A percentile compares a stretch with the other conserved stretches of the same genome.
phyloP scores from a whole-genome alignment of 2,113 vertebrate genomes.

The Phrynosoma blainvillii region DNA sequence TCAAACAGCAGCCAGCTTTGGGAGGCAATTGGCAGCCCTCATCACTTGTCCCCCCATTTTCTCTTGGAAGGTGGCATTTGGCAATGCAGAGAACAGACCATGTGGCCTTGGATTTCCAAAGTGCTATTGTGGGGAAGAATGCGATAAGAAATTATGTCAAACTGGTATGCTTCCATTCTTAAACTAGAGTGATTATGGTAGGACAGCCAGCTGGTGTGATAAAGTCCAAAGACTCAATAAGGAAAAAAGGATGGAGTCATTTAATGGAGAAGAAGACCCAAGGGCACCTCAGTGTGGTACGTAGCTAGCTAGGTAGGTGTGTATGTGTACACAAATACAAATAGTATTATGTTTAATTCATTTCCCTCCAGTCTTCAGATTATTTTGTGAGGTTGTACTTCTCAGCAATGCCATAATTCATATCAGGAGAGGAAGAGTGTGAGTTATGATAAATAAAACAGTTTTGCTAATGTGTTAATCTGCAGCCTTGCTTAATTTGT shows the following conservation, averaged over 20 bases:
- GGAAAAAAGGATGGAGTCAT: background rate
- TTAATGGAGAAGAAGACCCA: background rate
- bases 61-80: too few species aligned
- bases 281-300: background rate
- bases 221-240: background rate
- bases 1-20: too few species aligned
- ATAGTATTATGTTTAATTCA: slow-evolving; percentile 15
- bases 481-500: slow-evolving; percentile 79
- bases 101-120: too few species aligned
- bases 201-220: too few species aligned
- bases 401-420: slow-evolving; percentile 68
- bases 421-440: slow-evolving; percentile 62
- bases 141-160: too few species aligned
- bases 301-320: too few species aligned
- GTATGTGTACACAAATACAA: background rate
- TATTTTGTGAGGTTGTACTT: slow-evolving; percentile 57
- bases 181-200: too few species aligned
- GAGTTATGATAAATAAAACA: slow-evolving; percentile 70
- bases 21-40: too few species aligned
- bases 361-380: slow-evolving; percentile 55
- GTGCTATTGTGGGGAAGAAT: too few species aligned
- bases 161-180: too few species aligned
- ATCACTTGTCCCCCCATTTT: too few species aligned
- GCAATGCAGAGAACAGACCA: too few species aligned
- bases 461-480: slow-evolving; percentile 76